These are phyloP conservation scores for Cepphus grylle DNA, from an alignment of 2,113 vertebrate species.

Conservation along the genomic window DNA sequence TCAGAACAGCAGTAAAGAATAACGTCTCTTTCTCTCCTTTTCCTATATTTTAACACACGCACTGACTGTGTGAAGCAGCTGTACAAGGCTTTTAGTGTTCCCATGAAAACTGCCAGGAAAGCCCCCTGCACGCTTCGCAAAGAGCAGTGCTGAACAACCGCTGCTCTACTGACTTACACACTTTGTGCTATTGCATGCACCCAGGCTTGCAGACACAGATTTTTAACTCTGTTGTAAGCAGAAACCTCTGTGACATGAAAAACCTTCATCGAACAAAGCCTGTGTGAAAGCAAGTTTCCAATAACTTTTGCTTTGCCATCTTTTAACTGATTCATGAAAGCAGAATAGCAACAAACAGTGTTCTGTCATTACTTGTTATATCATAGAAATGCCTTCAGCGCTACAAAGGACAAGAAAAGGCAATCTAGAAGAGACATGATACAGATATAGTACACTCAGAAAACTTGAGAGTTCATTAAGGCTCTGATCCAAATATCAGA, in stretches of 20 bases:
- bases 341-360: not conserved
- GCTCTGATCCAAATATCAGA: not conserved
- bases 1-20: not conserved
- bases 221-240: not conserved
- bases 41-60: not conserved
- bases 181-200: accelerated
- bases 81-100: not conserved
- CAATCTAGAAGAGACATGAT: not conserved
- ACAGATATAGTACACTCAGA: not conserved
- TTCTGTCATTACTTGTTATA: not conserved
- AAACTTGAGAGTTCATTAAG: not conserved
- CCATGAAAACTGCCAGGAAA: not conserved
- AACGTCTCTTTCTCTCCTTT: not conserved
- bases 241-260: not conserved
- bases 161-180: accelerated
- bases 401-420: not conserved
- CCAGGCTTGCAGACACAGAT: not conserved
- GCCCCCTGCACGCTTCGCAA: not conserved
- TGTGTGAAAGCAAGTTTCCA: not conserved
- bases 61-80: not conserved
- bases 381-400: not conserved
- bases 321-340: not conserved
- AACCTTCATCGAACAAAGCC: not conserved
- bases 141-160: not conserved
- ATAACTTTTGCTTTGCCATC: not conserved